Percentiles rank a stretch among this genome's conserved stretches.
phyloP scores from a whole-genome alignment of 2,113 vertebrate genomes.

The Clupea harengus region DNA sequence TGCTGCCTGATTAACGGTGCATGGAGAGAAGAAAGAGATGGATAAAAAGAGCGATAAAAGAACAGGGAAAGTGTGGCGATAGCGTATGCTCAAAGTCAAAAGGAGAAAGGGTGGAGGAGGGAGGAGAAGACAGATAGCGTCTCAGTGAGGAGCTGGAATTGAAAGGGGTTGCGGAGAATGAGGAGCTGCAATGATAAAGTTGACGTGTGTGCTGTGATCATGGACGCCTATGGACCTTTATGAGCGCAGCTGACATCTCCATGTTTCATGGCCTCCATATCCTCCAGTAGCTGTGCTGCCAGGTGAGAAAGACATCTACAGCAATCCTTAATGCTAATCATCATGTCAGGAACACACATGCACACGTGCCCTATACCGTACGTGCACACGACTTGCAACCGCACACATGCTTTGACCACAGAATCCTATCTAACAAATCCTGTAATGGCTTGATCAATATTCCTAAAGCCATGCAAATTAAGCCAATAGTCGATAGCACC shows the following conservation, averaged over 20 bases:
- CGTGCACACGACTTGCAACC: background rate
- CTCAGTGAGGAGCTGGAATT: background rate
- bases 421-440: slow-evolving; percentile 51
- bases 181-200: slow-evolving; percentile 7
- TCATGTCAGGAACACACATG: background rate
- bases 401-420: background rate
- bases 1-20: slow-evolving; percentile 26
- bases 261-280: background rate
- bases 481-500: slow-evolving; percentile 52
- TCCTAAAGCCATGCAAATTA: slow-evolving; percentile 59
- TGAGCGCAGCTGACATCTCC: background rate
- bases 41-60: slow-evolving; percentile 15
- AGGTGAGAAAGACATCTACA: background rate
- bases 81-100: slow-evolving; percentile 36
- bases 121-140: slow-evolving; percentile 2
- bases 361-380: background rate
- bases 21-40: slow-evolving; percentile 1
- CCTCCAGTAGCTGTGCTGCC: background rate
- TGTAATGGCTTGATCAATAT: slow-evolving; percentile 65
- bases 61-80: background rate
- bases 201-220: slow-evolving; percentile 11
- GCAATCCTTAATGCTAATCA: background rate
- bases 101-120: background rate
- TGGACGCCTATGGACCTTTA: background rate
- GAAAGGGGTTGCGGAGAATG: background rate